These are phyloP conservation scores for Palaemon carinicauda DNA, from an alignment of 1,140 invertebrate species.

Conservation along the genomic window DNA sequence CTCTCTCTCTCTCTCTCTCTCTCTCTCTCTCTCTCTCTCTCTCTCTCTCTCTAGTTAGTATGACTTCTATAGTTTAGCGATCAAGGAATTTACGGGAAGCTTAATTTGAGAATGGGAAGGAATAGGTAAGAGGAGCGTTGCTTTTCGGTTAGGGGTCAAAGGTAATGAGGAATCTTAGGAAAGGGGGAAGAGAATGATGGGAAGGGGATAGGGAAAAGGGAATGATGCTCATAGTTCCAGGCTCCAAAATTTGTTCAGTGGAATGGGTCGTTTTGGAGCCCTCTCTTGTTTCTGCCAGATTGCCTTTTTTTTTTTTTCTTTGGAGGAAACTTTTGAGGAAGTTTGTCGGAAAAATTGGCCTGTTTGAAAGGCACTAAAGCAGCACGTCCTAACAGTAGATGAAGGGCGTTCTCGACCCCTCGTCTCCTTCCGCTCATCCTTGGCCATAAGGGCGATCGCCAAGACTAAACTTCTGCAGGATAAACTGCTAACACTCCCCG, in stretches of 20 bases:
- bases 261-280: not conserved
- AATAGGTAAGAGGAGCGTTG: too few relatives aligned
- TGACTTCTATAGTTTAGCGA: too few relatives aligned
- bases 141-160: too few relatives aligned
- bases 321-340: not conserved
- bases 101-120: too few relatives aligned
- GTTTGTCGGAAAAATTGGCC: conserved; percentile 14
- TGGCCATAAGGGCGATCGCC: not conserved
- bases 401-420: not conserved
- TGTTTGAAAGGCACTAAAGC: conserved; percentile 13
- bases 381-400: not conserved
- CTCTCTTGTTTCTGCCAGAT: conserved; percentile 13
- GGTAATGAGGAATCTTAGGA: too few relatives aligned
- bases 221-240: too few relatives aligned
- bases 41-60: too few relatives aligned
- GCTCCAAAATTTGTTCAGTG: not conserved
- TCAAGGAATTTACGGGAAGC: too few relatives aligned
- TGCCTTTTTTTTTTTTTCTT: not conserved
- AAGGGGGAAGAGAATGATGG: too few relatives aligned
- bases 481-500: too few relatives aligned
- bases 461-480: too few relatives aligned
- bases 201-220: too few relatives aligned
- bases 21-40: not conserved
- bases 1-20: conserved; percentile 5
- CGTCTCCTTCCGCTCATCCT: not conserved